Evolutionary conservation across 2,113 vertebrate species (phyloP), one percentile per base, ranked within the genome.

Genomic region (Pseudorasbora parva): DNA sequence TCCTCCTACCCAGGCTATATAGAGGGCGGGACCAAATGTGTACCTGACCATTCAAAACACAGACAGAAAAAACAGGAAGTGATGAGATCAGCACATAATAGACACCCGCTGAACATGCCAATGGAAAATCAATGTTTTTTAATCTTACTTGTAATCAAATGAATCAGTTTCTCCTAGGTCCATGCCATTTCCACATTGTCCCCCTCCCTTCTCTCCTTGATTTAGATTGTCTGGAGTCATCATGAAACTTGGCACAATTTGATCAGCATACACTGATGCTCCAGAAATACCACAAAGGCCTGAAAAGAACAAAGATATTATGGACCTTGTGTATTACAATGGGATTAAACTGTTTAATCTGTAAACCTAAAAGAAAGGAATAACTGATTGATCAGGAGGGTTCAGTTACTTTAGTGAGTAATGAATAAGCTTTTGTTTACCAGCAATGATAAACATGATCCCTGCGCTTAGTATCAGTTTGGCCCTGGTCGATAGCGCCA

Each of bases 251-350:
- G 95, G 93, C 87, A 97, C 96, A 75, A 98, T 94, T 94, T 97
- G 96, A 91, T 96, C 97, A 88, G 96, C 97, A 78, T 97, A 98
- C 82, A 98, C 93, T 0, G 97, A 98, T 25, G 97, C 96, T 43
- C 96, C 97, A 7, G 94, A 92, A 47, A 98, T 96, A 45, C 93
- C 94, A 89, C 96, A 98, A n/a, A 97, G 68, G 79, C 95, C 96
- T 97, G 86, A 83, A 54, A 41, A 30, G 84, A 82, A 87, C 17
- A 27, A 8, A n/a, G 21, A 72, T 30, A 1, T 41, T 54, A 12
- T 15, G 60, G 9, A 51, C 2, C 19, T 15, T 33, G 7, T 64
- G 7, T 64, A 19, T 43, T 45, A 64, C 21, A 27, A 17, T 21
- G 25, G 33, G 19, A 41, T 68, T n/a, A n/a, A 21, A 37, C 15